Evolutionary conservation across 1,140 invertebrate species (phyloP), one percentile per base, ranked within the genome.

Genomic region (Trichomalopsis sarcophagae): DNA sequence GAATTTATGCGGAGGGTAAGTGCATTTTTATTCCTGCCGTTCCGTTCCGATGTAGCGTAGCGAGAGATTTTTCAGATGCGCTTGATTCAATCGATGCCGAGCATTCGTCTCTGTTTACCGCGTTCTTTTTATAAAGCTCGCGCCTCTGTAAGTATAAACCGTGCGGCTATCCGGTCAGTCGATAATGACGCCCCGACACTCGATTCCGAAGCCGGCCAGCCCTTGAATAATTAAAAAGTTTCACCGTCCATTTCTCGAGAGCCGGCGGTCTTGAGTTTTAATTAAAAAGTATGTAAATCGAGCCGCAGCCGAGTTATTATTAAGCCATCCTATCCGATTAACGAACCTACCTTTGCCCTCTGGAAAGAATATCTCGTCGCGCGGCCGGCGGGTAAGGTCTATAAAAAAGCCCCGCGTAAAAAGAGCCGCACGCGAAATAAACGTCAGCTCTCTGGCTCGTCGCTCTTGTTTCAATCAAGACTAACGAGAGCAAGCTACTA

Each of bases 381-480:
- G 33, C 3, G 27, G 27, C 27, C 27, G 27, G 27, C 27, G 40
- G 40, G 40, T 44, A 27, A 27, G 27, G 10, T 9, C 6, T 44
- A 44, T 44, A 11, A 9, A 44, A 44, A 44, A 44, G 0, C 9
- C 7, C 13, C 13, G 47, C 33, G 33, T 36, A 50, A 50, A 50
- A 50, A 50, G 14, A 50, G 47, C 11, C 11, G 6, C 55, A 4
- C 55, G 55, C 21, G n/a, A n/a, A n/a, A n/a, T n/a, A n/a, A n/a
- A n/a, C n/a, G n/a, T n/a, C n/a, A n/a, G n/a, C n/a, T n/a, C n/a
- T n/a, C n/a, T n/a, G n/a, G n/a, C n/a, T n/a, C n/a, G n/a, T n/a
- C n/a, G n/a, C n/a, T n/a, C n/a, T n/a, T n/a, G 36, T 76, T 47
- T 76, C 50, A 76, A 50, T 76, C 40, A 44, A 27, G 74, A 76